Percentiles rank a stretch among this genome's conserved stretches.
Evolutionary conservation across 1,140 invertebrate genomes (phyloP).

Genomic region (Heliconius hewitsoni): DNA sequence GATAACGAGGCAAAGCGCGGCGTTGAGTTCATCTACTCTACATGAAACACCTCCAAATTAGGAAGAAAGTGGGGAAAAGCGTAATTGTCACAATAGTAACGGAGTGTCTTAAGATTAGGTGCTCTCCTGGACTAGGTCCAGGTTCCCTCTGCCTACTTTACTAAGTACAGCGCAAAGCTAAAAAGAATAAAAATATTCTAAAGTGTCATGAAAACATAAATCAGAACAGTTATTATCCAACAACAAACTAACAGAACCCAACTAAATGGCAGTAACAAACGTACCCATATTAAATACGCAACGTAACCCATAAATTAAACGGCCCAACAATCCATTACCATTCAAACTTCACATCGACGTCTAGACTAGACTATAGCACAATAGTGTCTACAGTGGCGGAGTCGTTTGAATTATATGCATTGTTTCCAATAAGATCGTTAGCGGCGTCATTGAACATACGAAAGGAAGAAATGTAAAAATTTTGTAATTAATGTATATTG

Average conservation of each 20-base stretch:
- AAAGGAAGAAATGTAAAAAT: background rate
- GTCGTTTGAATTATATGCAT: background rate
- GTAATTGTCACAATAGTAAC: too few relatives aligned
- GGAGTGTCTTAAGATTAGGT: too few relatives aligned
- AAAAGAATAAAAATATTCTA: background rate
- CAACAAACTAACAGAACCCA: background rate
- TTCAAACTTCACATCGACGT: constrained; percentile 10
- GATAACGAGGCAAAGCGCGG: too few relatives aligned
- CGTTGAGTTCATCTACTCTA: too few relatives aligned
- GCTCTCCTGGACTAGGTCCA: too few relatives aligned
- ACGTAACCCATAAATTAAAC: constrained; percentile 1
- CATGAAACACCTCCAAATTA: too few relatives aligned
- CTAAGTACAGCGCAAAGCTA: too few relatives aligned
- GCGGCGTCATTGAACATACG: background rate
- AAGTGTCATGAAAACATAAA: background rate
- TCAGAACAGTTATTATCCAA: background rate
- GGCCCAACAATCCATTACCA: background rate
- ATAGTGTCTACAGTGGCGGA: background rate
- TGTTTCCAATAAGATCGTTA: background rate
- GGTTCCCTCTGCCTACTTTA: too few relatives aligned
- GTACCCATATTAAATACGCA: background rate
- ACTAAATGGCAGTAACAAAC: background rate
- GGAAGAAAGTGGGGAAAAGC: too few relatives aligned
- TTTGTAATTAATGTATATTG: background rate
- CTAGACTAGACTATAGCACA: constrained; percentile 10